Conservation (phyloP, 2,113 vertebrate genomes). For the Alethe diademata region DNA sequence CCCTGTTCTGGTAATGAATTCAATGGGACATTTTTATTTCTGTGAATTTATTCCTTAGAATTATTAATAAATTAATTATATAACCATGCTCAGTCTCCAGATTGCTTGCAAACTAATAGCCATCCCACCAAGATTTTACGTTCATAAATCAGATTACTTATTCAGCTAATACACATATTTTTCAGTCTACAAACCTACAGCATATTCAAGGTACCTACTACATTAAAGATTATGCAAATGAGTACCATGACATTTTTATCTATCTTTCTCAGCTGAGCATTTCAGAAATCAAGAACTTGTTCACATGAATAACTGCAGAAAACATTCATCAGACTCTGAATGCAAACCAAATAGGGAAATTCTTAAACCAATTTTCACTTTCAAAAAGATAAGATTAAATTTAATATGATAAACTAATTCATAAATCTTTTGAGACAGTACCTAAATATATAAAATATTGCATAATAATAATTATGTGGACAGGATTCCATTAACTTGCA, state of each 20-base stretch:
- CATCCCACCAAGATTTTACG: background rate
- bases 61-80: conserved; percentile 19
- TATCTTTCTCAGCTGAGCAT: conserved; percentile 21
- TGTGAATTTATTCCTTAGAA: conserved; percentile 17
- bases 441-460: background rate
- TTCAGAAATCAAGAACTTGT: background rate
- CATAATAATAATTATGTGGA: background rate
- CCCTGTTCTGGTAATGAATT: background rate
- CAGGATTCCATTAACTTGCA: background rate
- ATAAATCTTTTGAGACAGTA: background rate
- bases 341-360: conserved; percentile 1
- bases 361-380: background rate
- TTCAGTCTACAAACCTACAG: background rate
- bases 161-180: conserved; percentile 5
- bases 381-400: background rate
- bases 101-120: background rate
- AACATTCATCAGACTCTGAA: conserved; percentile 23
- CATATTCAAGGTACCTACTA: conserved; percentile 24
- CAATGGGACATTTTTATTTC: background rate
- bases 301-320: conserved; percentile 17
- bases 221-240: conserved; percentile 28
- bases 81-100: background rate
- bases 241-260: conserved; percentile 32
- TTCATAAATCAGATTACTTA: conserved; percentile 15
- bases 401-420: background rate